These are phyloP conservation scores for Athalia rosae DNA, from an alignment of 2,888 invertebrate species.

Conservation along the genomic window DNA sequence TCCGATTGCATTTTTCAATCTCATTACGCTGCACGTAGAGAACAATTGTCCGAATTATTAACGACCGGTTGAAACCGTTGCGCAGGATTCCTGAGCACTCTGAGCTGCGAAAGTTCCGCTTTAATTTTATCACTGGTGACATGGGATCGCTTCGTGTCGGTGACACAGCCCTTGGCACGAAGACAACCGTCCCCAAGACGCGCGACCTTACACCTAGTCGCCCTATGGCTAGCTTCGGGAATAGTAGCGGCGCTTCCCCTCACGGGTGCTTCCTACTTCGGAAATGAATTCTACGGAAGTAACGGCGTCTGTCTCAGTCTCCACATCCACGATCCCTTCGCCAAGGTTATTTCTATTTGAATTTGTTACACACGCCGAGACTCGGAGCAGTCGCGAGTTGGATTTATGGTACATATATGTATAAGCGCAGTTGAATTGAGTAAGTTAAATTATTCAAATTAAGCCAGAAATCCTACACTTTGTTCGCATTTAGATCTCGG, in stretches of 20 bases:
- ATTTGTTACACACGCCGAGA: neutral
- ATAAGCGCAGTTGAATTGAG: no score
- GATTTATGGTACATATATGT: neutral
- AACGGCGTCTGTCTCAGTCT: constrained; percentile 79
- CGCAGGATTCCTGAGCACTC: constrained; percentile 77
- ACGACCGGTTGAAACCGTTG: no score
- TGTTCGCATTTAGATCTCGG: no score
- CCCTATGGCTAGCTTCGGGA: constrained; percentile 76
- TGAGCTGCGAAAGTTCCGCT: constrained; percentile 79
- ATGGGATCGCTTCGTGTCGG: constrained; percentile 78
- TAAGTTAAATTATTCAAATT: no score
- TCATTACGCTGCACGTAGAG: no score
- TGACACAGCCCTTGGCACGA: constrained; percentile 76
- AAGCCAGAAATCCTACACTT: no score
- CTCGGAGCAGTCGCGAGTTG: neutral
- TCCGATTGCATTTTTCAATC: no score
- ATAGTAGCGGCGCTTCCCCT: constrained; percentile 75
- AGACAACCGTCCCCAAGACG: constrained; percentile 72
- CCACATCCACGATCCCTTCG: constrained; percentile 79
- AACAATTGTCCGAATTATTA: no score
- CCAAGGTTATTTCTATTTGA: constrained; percentile 70
- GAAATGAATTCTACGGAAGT: constrained; percentile 77
- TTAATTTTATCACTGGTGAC: constrained; percentile 78
- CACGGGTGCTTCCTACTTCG: constrained; percentile 75
- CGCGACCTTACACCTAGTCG: constrained; percentile 73